Evolutionary conservation across 2,113 vertebrate genomes (phyloP).

Genomic region (Irena cyanogastra): DNA sequence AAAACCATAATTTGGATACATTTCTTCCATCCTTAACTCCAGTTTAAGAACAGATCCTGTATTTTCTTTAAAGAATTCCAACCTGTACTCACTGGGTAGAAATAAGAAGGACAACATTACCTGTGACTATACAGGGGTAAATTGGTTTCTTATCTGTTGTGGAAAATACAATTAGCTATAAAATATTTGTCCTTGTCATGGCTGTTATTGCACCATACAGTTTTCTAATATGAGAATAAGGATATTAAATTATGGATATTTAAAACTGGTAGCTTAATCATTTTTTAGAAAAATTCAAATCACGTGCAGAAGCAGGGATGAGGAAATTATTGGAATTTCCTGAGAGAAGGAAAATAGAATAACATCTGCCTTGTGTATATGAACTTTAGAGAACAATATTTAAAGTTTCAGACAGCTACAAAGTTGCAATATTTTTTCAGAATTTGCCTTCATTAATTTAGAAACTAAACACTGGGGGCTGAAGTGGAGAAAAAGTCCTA

Average conservation of each 20-base stretch:
- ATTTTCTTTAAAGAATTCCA: neutral
- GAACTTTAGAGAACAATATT: neutral
- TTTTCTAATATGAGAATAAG: neutral
- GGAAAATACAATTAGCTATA: neutral
- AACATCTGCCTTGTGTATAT: neutral
- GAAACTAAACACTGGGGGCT: neutral
- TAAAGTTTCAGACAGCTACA: neutral
- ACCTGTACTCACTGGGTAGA: neutral
- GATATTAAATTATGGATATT: neutral
- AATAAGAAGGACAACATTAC: neutral
- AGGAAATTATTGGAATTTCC: neutral
- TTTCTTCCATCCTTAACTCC: neutral
- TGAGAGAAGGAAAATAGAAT: neutral
- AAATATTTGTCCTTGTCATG: neutral
- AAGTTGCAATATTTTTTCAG: neutral
- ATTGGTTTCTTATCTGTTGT: neutral
- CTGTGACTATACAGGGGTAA: neutral
- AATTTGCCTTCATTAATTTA: neutral
- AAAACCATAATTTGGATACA: accelerated
- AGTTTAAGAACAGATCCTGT: neutral
- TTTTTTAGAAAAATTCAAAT: neutral
- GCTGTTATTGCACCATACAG: neutral
- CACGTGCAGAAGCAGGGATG: accelerated
- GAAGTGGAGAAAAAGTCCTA: neutral
- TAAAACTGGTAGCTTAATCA: neutral